Evolutionary conservation across 2,888 invertebrate species (phyloP), one percentile per base, ranked within the genome.

Genomic region (Psococerastis gibbosa): DNA sequence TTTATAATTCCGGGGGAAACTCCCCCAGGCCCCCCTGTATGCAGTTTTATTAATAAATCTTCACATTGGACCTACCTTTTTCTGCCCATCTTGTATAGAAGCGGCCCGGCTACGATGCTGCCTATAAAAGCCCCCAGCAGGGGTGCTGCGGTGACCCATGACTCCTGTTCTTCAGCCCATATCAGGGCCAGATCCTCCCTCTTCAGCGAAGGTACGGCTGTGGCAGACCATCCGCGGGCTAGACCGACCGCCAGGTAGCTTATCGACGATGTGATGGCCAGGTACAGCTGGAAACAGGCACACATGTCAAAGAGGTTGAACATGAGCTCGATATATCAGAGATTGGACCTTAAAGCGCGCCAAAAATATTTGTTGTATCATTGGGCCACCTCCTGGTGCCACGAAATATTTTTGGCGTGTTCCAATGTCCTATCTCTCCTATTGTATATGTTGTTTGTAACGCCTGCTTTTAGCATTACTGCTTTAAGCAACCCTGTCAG

Each of bases 211-310:
- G 69, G 68, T 16, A 72, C 59, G 1, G 68, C 71, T 3, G 73
- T 69, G 0, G 73, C 66, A 1, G 71, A 69, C 57, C 68, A 73
- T 1, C 71, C 71, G 51, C 71, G 56, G 42, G 70, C 68, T 46
- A 71, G 57, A 1, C 73, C 73, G 46, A 71, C 70, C 51, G 68
- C 67, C 32, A 73, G 59, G 54, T 71, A 71, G 9, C 70, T 66
- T 50, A 71, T 53, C 2, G 70, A 71, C 1, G 72, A 70, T 2
- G 69, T 67, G 43, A 70, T 55, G 6, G 73, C 68, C 52, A 71
- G 61, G 18, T 17, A 16, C 9, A 34, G 15, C 35, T 34, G 18
- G 8, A 34, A 34, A n/a, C n/a, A n/a, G n/a, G n/a, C n/a, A n/a
- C n/a, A n/a, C n/a, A n/a, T n/a, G n/a, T n/a, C n/a, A n/a, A n/a